Evolutionary conservation across 1,140 invertebrate genomes (phyloP), one percentile per base, ranked within the genome.

Genomic region (Bombus sibiricus): DNA sequence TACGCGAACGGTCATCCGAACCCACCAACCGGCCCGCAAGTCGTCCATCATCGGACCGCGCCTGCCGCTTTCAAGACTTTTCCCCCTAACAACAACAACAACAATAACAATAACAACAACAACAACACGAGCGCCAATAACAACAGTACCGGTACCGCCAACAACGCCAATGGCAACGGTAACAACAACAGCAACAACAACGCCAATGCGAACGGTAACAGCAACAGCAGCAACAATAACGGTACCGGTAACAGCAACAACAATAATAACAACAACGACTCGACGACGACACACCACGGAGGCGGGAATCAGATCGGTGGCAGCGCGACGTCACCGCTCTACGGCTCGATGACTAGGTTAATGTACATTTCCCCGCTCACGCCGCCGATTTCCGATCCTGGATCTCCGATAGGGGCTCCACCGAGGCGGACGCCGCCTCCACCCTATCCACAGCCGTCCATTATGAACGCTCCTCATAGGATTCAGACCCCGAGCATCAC

Each of bases 341-440:
- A 94, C 86, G 93, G 94, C 78, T 94, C 94, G 75, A 95, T 95
- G 93, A 95, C 93, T 66, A 95, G 96, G 87, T 95, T 97, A 71
- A 97, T 97, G 96, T 98, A 97, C 93, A 97, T 97, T 92, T 97
- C 97, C 32, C 97, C 97, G 22, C 94, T 98, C 81, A 98, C 97
- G 68, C 97, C 97, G 32, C 97, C 98, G 74, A 97, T 97, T 89
- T 98, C 97, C 10, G 97, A 98, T 92, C 97, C 97, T 34, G 97
- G 97, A 59, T 98, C 97, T 78, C 97, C 97, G 0, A 96, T 97
- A 57, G 96, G 96, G 57, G 95, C 94, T 34, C 95, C 95, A 73
- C 93, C 94, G n/a, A 95, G 95, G 18, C 93, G 96, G 88, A 93
- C 96, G 89, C 97, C 96, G 89, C 96, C 96, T 86, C 96, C 96